Base-by-base conservation (phyloP, 2,113 vertebrate genomes). In the Anser cygnoides region DNA sequence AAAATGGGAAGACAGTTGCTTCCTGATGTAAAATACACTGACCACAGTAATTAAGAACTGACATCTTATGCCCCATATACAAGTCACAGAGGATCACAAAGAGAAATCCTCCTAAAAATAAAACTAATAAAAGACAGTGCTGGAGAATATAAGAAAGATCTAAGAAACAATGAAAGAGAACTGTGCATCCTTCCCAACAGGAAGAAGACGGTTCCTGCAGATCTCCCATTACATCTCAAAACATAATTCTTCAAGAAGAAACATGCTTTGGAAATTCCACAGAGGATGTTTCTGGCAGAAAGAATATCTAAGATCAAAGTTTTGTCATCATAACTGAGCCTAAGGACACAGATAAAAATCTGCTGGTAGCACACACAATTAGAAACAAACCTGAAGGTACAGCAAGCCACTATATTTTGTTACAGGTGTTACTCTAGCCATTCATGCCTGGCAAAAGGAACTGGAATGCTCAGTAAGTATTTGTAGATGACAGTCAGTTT, bases 271-370 rank as follows among this genome's bases (percentile, higher is more conserved):
- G 93, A 91, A 94, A 73, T 61, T 79, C 73, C 77, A 59, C 37
- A 86, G 82, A 89, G 75, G 79, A 92, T 87, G 31, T 92, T 94
- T 94, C 79, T 93, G 79, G 43, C 89, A 93, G 83, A 89, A 96
- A 79, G 22, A 49, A 55, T 75, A 83, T 68, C 70, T 31, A 44
- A 93, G 74, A 89, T 94, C 80, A 92, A 95, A 96, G 71, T 81
- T 93, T 74, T 95, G 28, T 83, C 89, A 62, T 95, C 84, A 46
- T n/a, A 85, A 92, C 89, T 71, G 92, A 96, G 84, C 76, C 58
- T 87, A 76, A 82, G 82, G 65, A 80, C 52, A 71, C 21, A 82
- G 87, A 85, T 49, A 78, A 84, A 68, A 73, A 92, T 85, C 84
- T 71, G 39, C 41, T 93, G 79, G 83, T 75, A 94, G 81, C 46